Conservation (phyloP, 2,113 vertebrate species). For the Cepphus grylle region DNA sequence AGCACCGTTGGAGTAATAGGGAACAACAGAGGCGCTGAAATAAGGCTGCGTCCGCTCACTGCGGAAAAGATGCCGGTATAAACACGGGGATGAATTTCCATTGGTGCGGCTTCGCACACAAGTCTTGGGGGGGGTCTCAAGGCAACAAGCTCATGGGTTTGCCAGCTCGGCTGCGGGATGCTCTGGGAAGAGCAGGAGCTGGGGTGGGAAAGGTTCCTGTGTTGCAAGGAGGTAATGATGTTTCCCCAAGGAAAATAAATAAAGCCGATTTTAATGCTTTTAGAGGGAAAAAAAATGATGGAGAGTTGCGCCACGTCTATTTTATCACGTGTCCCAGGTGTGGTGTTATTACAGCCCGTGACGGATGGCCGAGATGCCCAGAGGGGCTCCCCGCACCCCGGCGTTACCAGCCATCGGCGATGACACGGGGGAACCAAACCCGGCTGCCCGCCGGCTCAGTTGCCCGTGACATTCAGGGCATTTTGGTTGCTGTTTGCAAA, state of each 20-base stretch:
- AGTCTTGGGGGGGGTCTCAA: accelerated
- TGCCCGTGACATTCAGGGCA: background rate
- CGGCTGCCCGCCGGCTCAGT: no score
- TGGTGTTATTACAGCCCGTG: background rate
- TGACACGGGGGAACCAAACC: accelerated
- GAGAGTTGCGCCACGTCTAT: background rate
- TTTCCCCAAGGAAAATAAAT: background rate
- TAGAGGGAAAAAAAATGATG: background rate
- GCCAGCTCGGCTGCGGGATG: background rate
- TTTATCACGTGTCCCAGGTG: background rate
- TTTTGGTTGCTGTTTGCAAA: background rate
- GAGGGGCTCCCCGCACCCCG: accelerated
- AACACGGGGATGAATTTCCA: background rate
- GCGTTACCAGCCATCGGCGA: accelerated
- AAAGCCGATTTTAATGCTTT: background rate
- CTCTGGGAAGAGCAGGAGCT: background rate
- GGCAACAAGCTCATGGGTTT: background rate
- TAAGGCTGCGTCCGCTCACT: background rate
- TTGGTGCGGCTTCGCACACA: accelerated
- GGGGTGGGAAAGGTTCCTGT: background rate
- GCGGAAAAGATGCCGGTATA: accelerated
- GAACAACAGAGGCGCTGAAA: background rate
- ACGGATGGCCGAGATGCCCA: background rate
- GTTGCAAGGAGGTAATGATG: accelerated
- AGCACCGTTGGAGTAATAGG: background rate